Conservation (phyloP, 2,113 vertebrate genomes). For the Ceratotherium simum region DNA sequence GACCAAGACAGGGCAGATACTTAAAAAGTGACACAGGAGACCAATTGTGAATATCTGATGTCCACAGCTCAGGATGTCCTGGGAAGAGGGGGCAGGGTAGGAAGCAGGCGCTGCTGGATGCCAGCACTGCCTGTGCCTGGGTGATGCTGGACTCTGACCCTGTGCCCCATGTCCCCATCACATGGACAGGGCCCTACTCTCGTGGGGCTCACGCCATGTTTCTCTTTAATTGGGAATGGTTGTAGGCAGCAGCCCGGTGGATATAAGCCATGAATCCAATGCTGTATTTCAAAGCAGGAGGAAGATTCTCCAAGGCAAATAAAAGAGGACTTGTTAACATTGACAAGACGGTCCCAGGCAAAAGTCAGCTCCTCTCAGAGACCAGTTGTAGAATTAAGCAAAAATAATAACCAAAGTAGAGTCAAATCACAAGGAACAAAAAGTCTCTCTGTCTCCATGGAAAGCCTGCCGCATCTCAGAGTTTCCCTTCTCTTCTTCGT, state of each 20-base stretch:
- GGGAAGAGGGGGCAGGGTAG: not conserved
- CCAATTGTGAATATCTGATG: not conserved
- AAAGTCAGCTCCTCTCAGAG: not conserved
- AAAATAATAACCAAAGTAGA: slow-evolving; percentile 30
- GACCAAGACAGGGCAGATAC: not conserved
- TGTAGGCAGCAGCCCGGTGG: not conserved
- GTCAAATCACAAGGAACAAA: not conserved
- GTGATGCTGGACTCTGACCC: not conserved
- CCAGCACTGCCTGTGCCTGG: not conserved
- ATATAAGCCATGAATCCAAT: not conserved
- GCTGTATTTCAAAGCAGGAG: not conserved
- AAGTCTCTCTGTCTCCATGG: not conserved
- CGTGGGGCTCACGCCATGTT: not conserved
- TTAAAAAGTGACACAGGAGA: not conserved
- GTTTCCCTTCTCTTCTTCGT: not conserved
- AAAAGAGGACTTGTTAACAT: not conserved
- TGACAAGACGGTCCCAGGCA: not conserved
- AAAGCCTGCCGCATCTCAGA: not conserved
- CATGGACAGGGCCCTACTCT: not conserved
- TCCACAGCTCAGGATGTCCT: not conserved
- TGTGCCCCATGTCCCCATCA: not conserved
- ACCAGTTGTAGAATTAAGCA: not conserved
- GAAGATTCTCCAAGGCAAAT: not conserved
- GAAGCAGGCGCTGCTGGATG: not conserved
- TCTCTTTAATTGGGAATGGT: not conserved